Evolutionary conservation across 2,888 invertebrate species (phyloP), one percentile per base, ranked within the genome.

Genomic region (Malachius bipustulatus): DNA sequence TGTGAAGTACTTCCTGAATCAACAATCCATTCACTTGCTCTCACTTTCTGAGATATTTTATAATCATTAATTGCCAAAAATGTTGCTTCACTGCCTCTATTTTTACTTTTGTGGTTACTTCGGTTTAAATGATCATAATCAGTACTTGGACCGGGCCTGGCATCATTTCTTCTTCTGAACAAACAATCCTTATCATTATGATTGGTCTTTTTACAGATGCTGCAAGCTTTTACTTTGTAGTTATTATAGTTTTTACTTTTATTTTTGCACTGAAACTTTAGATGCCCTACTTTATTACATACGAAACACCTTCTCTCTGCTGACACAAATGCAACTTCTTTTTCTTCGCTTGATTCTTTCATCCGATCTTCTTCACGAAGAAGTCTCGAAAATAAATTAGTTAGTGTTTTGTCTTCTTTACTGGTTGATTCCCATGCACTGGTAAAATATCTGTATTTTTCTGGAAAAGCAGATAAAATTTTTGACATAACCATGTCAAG

Each of bases 381-480:
- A 19, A 34, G 6, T 27, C 42, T 32, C 2, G 37, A 16, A 4
- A 13, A 34, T 14, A 38, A 14, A 30, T 40, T 40, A n/a, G 13
- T 38, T 34, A 38, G 9, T 8, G 14, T 40, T 26, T 16, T 38
- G 9, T 40, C 30, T 2, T 16, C 11, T 14, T 24, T 9, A 6
- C 3, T 3, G 11, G 34, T 40, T 2, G 40, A 40, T 19, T 40
- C 34, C 40, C 40, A 40, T 24, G 40, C n/a, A n/a, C n/a, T n/a
- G n/a, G n/a, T n/a, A n/a, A n/a, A n/a, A n/a, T n/a, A n/a, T n/a
- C n/a, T n/a, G 26, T 38, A 37, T 11, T 33, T 24, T 8, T 14
- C 15, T 24, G 37, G 34, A 11, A 40, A 26, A 13, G 15, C 14
- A 4, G 24, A 14, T 4, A 40, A 27, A 24, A 39, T n/a, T n/a